Conservation (phyloP, 2,888 invertebrate genomes). For the Phaonia tiefii region DNA sequence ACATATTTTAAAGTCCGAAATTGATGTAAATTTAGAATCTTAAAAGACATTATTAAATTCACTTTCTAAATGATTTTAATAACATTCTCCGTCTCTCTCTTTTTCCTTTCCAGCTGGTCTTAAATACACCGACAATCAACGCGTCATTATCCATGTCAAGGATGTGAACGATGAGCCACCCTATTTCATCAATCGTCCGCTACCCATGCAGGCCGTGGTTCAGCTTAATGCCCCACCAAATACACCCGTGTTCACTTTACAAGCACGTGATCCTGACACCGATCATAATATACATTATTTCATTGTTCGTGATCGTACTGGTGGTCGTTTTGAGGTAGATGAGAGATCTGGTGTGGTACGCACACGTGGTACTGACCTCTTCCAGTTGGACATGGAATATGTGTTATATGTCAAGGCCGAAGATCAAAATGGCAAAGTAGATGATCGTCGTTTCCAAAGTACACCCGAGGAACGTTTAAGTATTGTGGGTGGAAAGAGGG, state of each 20-base stretch:
- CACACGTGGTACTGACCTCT: conserved; percentile 94
- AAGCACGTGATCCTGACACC: conserved; percentile 97
- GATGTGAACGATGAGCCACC: conserved; percentile 98
- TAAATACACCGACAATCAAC: conserved; percentile 94
- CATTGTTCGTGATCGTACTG: conserved; percentile 94
- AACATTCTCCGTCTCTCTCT: neutral
- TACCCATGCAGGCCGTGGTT: conserved; percentile 98
- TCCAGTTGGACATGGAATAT: conserved; percentile 97
- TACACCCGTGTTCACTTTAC: conserved; percentile 97
- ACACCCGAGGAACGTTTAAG: conserved; percentile 95
- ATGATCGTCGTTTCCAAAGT: conserved; percentile 93
- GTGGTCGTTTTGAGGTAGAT: conserved; percentile 90
- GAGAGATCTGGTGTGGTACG: conserved; percentile 95
- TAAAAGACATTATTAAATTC: too few species aligned
- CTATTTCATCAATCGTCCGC: conserved; percentile 97
- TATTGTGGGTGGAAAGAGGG: conserved; percentile 97
- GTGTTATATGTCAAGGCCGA: conserved; percentile 97
- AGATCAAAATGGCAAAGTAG: conserved; percentile 95
- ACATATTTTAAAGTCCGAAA: too few species aligned
- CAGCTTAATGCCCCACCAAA: conserved; percentile 97
- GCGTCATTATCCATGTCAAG: conserved; percentile 96
- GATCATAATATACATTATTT: conserved; percentile 98
- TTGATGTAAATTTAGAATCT: too few species aligned
- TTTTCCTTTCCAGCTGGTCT: conserved; percentile 77
- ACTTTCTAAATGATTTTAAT: too few species aligned